Percentiles rank a stretch among this genome's conserved stretches.
Conservation (phyloP, 2,888 invertebrate genomes). For the Chalcis sispes region DNA sequence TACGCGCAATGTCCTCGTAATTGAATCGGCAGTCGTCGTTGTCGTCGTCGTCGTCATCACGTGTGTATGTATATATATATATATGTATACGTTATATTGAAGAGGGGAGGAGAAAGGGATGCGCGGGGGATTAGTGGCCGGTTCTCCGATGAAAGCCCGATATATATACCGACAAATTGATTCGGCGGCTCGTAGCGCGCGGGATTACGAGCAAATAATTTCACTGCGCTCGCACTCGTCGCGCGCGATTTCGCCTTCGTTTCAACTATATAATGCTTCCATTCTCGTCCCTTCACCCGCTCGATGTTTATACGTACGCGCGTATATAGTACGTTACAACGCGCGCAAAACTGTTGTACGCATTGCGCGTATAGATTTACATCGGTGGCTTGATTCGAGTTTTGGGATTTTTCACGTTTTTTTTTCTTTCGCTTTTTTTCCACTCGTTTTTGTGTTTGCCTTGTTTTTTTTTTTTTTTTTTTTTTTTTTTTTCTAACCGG, state of each 20-base stretch:
- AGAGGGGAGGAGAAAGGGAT: too few relatives aligned
- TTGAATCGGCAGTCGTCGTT: conserved; percentile 29
- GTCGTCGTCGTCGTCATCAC: not conserved
- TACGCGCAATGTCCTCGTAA: conserved; percentile 28
- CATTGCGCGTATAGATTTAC: not conserved
- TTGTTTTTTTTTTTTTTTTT: too few relatives aligned
- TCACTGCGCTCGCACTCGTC: conserved; percentile 21
- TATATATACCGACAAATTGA: conserved; percentile 41
- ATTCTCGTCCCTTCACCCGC: not conserved
- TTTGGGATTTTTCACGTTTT: not conserved
- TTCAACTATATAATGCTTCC: not conserved
- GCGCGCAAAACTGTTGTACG: not conserved
- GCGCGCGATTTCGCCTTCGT: conserved; percentile 20
- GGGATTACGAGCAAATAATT: conserved; percentile 44
- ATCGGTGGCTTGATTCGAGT: not conserved
- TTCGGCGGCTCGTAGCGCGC: conserved; percentile 17
- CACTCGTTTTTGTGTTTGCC: too few relatives aligned
- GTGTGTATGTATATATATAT: too few relatives aligned
- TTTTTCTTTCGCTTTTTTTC: not conserved
- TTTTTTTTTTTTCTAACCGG: too few relatives aligned
- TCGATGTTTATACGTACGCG: not conserved
- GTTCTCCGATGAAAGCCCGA: conserved; percentile 36
- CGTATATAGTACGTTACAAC: not conserved
- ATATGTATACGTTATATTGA: too few relatives aligned
- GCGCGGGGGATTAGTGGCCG: conserved; percentile 37